Percentiles rank a stretch among this genome's conserved stretches.
Evolutionary conservation across 2,888 invertebrate species (phyloP).

Genomic region (Trichopoda pennipes): DNA sequence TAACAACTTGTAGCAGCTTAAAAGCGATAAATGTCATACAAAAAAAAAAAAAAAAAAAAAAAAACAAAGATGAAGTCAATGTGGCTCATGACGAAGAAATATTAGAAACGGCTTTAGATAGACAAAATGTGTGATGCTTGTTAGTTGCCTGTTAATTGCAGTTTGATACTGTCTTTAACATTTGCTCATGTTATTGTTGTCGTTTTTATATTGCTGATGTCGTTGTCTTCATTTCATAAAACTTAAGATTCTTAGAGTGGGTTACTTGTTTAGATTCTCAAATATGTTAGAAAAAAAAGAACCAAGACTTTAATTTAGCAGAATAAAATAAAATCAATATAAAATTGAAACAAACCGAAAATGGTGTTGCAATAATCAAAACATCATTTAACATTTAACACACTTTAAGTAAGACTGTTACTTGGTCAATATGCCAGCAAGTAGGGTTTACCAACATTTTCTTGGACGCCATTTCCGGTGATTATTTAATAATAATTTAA

Average conservation of each 20-base stretch:
- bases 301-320: constrained; percentile 4
- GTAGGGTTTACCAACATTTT: constrained; percentile 5
- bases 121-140: not conserved
- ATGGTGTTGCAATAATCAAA: constrained; percentile 60
- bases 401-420: constrained; percentile 20
- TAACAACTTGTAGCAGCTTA: constrained; percentile 14
- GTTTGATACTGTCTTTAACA: constrained; percentile 49
- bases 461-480: not conserved
- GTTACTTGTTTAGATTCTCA: constrained; percentile 52
- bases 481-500: too few species aligned
- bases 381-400: constrained; percentile 38
- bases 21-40: constrained; percentile 51
- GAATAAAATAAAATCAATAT: constrained; percentile 12
- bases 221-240: constrained; percentile 30
- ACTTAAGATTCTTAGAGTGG: constrained; percentile 46
- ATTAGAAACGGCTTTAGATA: constrained; percentile 44
- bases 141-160: constrained; percentile 53
- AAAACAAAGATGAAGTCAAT: constrained; percentile 27
- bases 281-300: not conserved
- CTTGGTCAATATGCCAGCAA: not conserved
- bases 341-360: constrained; percentile 47
- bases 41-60: constrained; percentile 28
- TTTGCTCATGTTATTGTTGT: too few species aligned
- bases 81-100: constrained; percentile 34
- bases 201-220: constrained; percentile 11